Percentiles rank a stretch among this genome's conserved stretches.
Evolutionary conservation across 2,113 vertebrate species (phyloP).

Genomic region (Nerophis lumbriciformis): DNA sequence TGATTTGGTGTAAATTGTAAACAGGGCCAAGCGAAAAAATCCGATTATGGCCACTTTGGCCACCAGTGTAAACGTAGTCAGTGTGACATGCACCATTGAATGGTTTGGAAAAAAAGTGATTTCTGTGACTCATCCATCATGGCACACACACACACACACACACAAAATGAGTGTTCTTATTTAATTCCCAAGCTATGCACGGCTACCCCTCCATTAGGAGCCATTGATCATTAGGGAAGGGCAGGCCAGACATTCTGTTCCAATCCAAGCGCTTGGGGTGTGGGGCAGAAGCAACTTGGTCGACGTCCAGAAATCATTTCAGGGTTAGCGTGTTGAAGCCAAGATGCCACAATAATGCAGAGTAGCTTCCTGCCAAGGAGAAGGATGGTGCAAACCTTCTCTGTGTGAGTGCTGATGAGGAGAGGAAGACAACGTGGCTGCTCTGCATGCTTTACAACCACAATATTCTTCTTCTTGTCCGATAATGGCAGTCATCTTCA

Average conservation of each 20-base stretch:
- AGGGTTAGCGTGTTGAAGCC: constrained; percentile 53
- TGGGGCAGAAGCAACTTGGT: constrained; percentile 44
- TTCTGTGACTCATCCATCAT: constrained; percentile 9
- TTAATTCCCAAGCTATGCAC: constrained; percentile 18
- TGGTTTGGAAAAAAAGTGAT: constrained; percentile 23
- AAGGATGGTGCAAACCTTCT: constrained; percentile 59
- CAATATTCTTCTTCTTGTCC: constrained; percentile 51
- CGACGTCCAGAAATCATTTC: constrained; percentile 50
- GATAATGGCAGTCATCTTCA: constrained; percentile 30
- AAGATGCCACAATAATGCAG: constrained; percentile 56
- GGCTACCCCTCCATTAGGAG: constrained; percentile 43
- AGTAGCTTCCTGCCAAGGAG: constrained; percentile 61
- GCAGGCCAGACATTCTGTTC: constrained; percentile 32
- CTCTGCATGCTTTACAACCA: constrained; percentile 43
- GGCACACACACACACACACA: not conserved
- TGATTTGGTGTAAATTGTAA: too few relatives aligned
- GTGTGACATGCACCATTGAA: constrained; percentile 3
- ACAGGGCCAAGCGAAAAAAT: too few relatives aligned
- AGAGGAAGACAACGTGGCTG: constrained; percentile 24
- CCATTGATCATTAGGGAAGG: constrained; percentile 41
- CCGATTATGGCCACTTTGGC: too few relatives aligned
- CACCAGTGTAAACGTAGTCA: too few relatives aligned
- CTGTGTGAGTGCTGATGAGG: constrained; percentile 54
- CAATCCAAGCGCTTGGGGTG: constrained; percentile 36
- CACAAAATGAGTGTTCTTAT: constrained; percentile 16